phyloP scores from a whole-genome alignment of 2,113 vertebrate genomes.

The Neogale vison region DNA sequence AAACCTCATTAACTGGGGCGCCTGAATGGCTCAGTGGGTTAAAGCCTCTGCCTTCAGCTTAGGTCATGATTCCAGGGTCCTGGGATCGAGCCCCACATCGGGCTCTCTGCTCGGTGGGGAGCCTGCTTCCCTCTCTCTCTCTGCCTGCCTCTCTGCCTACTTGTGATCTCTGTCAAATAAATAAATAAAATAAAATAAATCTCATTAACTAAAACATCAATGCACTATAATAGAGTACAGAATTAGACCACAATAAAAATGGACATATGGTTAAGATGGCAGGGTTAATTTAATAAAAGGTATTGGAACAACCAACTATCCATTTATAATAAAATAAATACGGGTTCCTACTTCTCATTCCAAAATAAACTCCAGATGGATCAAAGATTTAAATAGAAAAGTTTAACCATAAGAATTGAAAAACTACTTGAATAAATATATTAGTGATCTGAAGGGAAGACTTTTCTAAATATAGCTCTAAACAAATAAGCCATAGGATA shows the following conservation, averaged over 20 bases:
- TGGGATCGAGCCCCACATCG: too few relatives aligned
- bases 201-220: not conserved
- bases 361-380: conserved; percentile 52
- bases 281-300: conserved; percentile 5
- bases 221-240: not conserved
- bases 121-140: too few relatives aligned
- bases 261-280: not conserved
- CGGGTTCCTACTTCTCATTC: not conserved
- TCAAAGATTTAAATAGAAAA: conserved; percentile 38
- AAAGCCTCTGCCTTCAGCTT: too few relatives aligned
- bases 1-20: not conserved
- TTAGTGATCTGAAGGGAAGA: conserved; percentile 33
- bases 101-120: too few relatives aligned
- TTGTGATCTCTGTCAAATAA: too few relatives aligned
- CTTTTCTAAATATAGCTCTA: conserved; percentile 36
- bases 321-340: not conserved
- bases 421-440: conserved; percentile 16
- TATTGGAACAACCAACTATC: not conserved
- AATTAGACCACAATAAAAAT: not conserved
- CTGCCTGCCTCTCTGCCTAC: too few relatives aligned
- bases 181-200: not conserved
- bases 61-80: too few relatives aligned
- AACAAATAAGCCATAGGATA: not conserved
- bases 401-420: not conserved
- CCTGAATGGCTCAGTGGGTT: too few relatives aligned